Evolutionary conservation across 2,888 invertebrate species (phyloP).

Genomic region (Imbricaverruca yamaguchii): DNA sequence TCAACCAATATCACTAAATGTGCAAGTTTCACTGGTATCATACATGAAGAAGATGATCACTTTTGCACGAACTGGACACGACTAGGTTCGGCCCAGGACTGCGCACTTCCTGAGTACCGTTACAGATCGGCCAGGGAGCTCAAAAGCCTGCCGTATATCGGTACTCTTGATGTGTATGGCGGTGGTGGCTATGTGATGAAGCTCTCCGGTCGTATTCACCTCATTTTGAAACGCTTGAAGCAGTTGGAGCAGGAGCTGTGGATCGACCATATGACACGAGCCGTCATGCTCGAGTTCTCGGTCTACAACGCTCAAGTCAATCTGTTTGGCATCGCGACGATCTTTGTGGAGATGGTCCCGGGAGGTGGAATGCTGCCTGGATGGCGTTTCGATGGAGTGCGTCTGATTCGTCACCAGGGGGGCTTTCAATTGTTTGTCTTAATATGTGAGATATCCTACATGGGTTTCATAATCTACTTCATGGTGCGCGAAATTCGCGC

Average conservation of each 20-base stretch:
- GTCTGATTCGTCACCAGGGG: conserved; percentile 36
- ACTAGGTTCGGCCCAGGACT: background rate
- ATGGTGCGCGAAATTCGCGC: conserved; percentile 39
- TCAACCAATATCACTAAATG: conserved; percentile 33
- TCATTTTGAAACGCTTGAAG: conserved; percentile 38
- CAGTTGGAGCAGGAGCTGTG: conserved; percentile 41
- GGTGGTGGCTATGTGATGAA: conserved; percentile 46
- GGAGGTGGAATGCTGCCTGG: conserved; percentile 34
- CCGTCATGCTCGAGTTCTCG: conserved; percentile 49
- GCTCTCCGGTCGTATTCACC: conserved; percentile 35
- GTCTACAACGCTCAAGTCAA: conserved; percentile 46
- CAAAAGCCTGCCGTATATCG: conserved; percentile 44
- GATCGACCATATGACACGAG: conserved; percentile 47
- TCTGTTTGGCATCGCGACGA: conserved; percentile 36
- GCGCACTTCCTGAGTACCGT: conserved; percentile 17
- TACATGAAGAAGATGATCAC: conserved; percentile 35
- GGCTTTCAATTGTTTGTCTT: conserved; percentile 42
- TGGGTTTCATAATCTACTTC: conserved; percentile 42
- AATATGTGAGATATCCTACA: conserved; percentile 41
- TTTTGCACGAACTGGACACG: conserved; percentile 36
- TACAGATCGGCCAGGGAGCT: conserved; percentile 40
- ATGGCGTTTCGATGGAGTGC: conserved; percentile 31
- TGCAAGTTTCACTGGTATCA: conserved; percentile 34
- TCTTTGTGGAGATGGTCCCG: conserved; percentile 33
- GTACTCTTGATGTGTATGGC: conserved; percentile 41